phyloP scores from a whole-genome alignment of 2,888 invertebrate species.

The Atrina japonica region DNA sequence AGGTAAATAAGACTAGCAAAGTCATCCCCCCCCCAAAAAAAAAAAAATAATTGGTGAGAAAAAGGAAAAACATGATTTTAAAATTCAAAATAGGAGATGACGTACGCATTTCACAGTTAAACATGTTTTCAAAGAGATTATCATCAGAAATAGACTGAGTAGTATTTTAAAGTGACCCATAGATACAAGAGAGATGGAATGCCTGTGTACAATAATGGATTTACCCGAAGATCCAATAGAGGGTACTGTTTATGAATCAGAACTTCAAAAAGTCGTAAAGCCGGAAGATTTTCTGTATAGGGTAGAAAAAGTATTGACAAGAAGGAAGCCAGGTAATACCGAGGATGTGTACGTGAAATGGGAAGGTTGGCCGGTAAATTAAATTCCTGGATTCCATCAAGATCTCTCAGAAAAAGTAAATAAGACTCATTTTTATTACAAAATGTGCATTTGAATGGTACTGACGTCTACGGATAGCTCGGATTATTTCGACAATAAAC shows the following conservation, averaged over 20 bases:
- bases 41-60: background rate
- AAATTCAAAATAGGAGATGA: too few relatives aligned
- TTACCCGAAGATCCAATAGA: too few relatives aligned
- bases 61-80: background rate
- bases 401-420: conserved; percentile 1
- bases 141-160: conserved; percentile 35
- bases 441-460: too few relatives aligned
- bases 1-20: background rate
- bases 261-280: too few relatives aligned
- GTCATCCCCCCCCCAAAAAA: too few relatives aligned
- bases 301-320: conserved; percentile 29
- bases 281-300: conserved; percentile 16
- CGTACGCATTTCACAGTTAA: conserved; percentile 22
- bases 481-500: conserved; percentile 8
- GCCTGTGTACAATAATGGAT: conserved; percentile 34
- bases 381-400: conserved; percentile 28
- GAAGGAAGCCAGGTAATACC: background rate
- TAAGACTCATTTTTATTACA: too few relatives aligned
- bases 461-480: conserved; percentile 29
- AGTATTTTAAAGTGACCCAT: conserved; percentile 16
- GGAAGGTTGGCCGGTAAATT: conserved; percentile 33
- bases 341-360: conserved; percentile 26
- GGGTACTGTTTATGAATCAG: background rate
- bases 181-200: conserved; percentile 24
- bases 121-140: conserved; percentile 41